A percentile compares a stretch with the other conserved stretches of the same genome.
Evolutionary conservation across 1,140 invertebrate genomes (phyloP).

Genomic region (honey bee (Apis mellifera)): Amel_HAv3.1 CM009942.2:9743001-9743500

Average conservation of each 20-base stretch:
- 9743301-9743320: background rate
- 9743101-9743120: constrained; percentile 10
- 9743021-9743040: constrained; percentile 68
- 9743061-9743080: constrained; percentile 61
- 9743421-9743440: background rate
- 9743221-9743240: too few relatives aligned
- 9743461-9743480: constrained; percentile 64
- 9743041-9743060: constrained; percentile 46
- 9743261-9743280: background rate
- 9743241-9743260: background rate
- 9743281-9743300: too few relatives aligned
- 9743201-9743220: background rate
- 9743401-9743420: background rate
- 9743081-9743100: constrained; percentile 53
- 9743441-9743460: constrained; percentile 22
- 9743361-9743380: background rate
- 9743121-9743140: background rate
- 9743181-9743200: background rate
- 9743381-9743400: background rate
- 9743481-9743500: background rate
- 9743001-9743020: constrained; percentile 44
- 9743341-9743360: too few relatives aligned
- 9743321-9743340: too few relatives aligned
- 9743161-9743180: too few relatives aligned
- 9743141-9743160: background rate